Evolutionary conservation across 2,888 invertebrate species (phyloP), one percentile per base, ranked within the genome.

Genomic region (Caenorhabditis japonica): DNA sequence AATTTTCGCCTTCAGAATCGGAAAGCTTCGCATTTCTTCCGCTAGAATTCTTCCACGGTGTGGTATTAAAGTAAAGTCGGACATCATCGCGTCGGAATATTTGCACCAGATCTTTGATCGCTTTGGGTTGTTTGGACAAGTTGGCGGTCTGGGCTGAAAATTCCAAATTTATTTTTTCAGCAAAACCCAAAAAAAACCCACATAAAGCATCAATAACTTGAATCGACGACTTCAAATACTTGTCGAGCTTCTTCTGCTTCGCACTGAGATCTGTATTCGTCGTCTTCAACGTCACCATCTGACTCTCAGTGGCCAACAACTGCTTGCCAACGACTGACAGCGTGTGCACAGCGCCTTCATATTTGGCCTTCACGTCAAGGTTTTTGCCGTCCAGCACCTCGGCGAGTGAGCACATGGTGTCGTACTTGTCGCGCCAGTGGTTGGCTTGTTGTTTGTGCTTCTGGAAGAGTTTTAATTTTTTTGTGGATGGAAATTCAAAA

Each of bases 21-120:
- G 46, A 34, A 25, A 41, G 3, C 25, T n/a, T n/a, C n/a, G n/a
- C n/a, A 27, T 25, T 12, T 27, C 25, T n/a, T 15, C 25, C 23
- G n/a, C n/a, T 12, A 4, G 58, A 47, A 17, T 43, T 41, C 21
- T 41, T 61, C 30, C 25, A 71, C 10, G 51, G 58, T 12, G 23
- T 19, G 7, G 55, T 13, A 23, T 66, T 60, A 51, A 72, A 72
- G 21, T 43, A 55, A 1, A 66, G 30, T 4, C 72, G 59, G 21
- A 72, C 55, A 5, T 72, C 72, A 25, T 64, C 64, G 1, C 53
- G 51, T 2, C 72, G 72, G 51, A 72, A 71, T 0, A 59, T 30
- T 0, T 44, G 17, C 2, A 71, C 36, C 0, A 71, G 36, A 38
- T 72, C 60, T 3, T 55, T 47, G n/a, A 60, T 53, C 0, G 12